Evolutionary conservation across 2,888 invertebrate species (phyloP), one percentile per base, ranked within the genome.

Genomic region (Meandrusa payeni): DNA sequence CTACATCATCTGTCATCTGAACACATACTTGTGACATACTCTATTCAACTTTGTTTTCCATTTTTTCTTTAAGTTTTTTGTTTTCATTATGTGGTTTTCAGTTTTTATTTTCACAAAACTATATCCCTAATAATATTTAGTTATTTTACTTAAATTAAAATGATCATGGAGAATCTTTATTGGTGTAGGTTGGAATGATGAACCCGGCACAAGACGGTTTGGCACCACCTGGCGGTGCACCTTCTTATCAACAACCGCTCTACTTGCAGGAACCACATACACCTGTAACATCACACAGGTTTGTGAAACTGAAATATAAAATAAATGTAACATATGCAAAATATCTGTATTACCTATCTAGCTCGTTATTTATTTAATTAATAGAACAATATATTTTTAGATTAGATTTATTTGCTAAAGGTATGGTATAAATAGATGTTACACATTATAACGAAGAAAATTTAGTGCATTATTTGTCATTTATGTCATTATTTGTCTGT

Each of bases 211-310:
- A 90, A 65, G 91, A 91, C 54, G 90, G 90, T 17, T 66, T 91
- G 52, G 87, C 89, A 54, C 89, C 90, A 39, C 89, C 91, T 22
- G 91, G 89, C 49, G 91, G 91, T 11, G 86, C 88, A 5, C 88
- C 88, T 4, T 88, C 88, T 0, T 93, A 93, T 71, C 93, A 93
- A 67, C 93, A 93, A 69, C 93, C 93, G 31, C 76, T 93, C 13
- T 93, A 93, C 65, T 81, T 94, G 52, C 91, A 91, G 70, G 87
- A 87, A 55, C 87, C 87, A 12, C 87, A 87, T 40, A 80, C 86
- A 5, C 87, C 87, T 39, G 86, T 86, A 33, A 87, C 86, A 32
- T 67, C 85, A 31, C 86, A 87, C 58, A 76, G 82, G 87, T 87
- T 63, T 50, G 57, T 54, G 40, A 15, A 43, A 50, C 36, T 47